Evolutionary conservation across 2,113 vertebrate genomes (phyloP), one percentile per base, ranked within the genome.

Genomic region (Rhea pennata): DNA sequence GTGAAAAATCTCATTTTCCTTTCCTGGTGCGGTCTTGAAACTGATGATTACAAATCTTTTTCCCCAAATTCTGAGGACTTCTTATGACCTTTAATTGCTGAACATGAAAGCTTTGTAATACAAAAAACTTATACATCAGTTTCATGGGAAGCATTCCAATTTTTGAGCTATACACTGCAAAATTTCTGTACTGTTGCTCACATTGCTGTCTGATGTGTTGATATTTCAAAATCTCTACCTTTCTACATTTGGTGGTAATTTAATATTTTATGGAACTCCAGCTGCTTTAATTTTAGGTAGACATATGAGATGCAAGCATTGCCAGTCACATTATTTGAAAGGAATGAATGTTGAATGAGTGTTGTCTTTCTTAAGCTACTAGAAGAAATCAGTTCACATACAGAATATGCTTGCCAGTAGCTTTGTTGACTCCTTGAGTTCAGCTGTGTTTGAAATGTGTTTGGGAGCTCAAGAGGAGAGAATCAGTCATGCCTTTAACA

Each of bases 371-470:
- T 87, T 39, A 84, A 76, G 62, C 1, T 6, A 29, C 22, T 56
- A 48, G 81, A 29, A 83, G 78, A 84, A 92, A 65, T 59, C 16
- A 4, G 27, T 77, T 92, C 83, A 39, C 64, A 42, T 17, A 11
- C 36, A 7, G 58, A 88, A 40, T 27, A 7, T 56, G 31, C 58
- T 72, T 79, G 70, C 46, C 31, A 58, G 50, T 64, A 77, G 72
- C 46, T 91, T 74, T 83, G 71, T 72, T 92, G 93, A 85, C 84
- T 61, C 67, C 5, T 3, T 58, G 66, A 83, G 76, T 81, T 92
- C 79, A 88, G 14, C 58, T 91, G 72, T 91, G 61, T 86, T 95
- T 65, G 59, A 92, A 93, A 92, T 26, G n/a, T 16, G 64, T 73
- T 91, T 86, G 72, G 88, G 85, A 95, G 87, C 92, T 72, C 62